Evolutionary conservation across 53 echinoderm and acorn worm species (phyloP).

Genomic region (Holothuria leucospilota): DNA sequence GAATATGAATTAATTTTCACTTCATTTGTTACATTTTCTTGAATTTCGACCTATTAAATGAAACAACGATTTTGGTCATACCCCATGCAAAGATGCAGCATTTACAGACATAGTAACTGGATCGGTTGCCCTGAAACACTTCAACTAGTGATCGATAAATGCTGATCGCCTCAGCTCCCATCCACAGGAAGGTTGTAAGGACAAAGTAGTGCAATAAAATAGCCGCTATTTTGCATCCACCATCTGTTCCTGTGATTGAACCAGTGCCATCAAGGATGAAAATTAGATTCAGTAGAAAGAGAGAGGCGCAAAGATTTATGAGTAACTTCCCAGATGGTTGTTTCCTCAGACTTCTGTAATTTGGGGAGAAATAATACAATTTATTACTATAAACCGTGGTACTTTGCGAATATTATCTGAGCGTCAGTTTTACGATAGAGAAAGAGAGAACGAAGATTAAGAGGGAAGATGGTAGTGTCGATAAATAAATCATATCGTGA

Average conservation of each 20-base stretch:
- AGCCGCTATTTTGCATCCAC: slow-evolving; percentile 65
- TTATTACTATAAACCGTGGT: not conserved
- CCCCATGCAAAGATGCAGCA: slow-evolving; percentile 85
- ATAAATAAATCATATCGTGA: too few species aligned
- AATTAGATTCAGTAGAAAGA: slow-evolving; percentile 78
- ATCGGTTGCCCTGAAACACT: slow-evolving; percentile 75
- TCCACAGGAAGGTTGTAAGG: slow-evolving; percentile 84
- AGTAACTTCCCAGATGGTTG: slow-evolving; percentile 84
- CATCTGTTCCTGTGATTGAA: slow-evolving; percentile 55
- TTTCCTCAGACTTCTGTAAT: slow-evolving; percentile 70
- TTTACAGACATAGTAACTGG: slow-evolving; percentile 74
- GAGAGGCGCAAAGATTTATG: slow-evolving; percentile 79
- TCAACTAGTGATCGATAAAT: slow-evolving; percentile 85
- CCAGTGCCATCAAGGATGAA: slow-evolving; percentile 76
- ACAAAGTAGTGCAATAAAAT: slow-evolving; percentile 87
- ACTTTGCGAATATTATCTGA: too few species aligned
- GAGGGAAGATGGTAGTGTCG: too few species aligned
- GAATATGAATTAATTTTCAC: too few species aligned
- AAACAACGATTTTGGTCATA: slow-evolving; percentile 9
- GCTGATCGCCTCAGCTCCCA: slow-evolving; percentile 90
- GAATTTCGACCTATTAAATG: too few species aligned
- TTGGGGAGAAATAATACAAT: not conserved
- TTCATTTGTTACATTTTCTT: too few species aligned
- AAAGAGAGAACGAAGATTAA: too few species aligned
- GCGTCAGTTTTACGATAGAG: too few species aligned